Evolutionary conservation across 2,113 vertebrate species (phyloP).

Genomic region (Ornithorhynchus anatinus): DNA sequence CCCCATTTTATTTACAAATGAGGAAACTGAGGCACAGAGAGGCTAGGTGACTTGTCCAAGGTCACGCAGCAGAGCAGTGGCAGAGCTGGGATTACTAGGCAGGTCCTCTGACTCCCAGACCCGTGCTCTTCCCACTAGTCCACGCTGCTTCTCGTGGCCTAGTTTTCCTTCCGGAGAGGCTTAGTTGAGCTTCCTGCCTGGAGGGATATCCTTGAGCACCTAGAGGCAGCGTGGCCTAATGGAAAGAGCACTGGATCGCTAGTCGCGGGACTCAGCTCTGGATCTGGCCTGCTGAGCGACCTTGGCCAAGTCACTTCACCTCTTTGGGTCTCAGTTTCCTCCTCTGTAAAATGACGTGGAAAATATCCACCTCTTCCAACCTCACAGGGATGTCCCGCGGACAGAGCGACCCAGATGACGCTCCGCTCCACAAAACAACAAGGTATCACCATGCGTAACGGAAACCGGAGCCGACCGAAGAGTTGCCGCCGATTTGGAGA

Average conservation of each 20-base stretch:
- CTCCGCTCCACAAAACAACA: background rate
- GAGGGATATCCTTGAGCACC: no score
- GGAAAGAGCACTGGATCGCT: no score
- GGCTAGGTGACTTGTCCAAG: no score
- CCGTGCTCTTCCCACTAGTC: background rate
- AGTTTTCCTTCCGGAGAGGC: no score
- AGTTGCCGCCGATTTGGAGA: no score
- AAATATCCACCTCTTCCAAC: background rate
- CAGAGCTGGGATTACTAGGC: background rate
- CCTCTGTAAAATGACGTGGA: background rate
- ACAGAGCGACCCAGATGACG: background rate
- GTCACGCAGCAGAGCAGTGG: background rate
- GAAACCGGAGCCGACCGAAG: no score
- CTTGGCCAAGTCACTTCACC: conserved; percentile 6
- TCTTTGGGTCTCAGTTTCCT: background rate
- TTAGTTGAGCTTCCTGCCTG: no score
- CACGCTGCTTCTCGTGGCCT: no score
- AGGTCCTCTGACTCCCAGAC: background rate
- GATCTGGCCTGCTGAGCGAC: background rate
- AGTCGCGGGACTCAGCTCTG: background rate
- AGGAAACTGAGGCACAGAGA: background rate
- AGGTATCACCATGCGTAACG: background rate
- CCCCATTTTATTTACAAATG: background rate
- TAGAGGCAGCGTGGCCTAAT: no score
- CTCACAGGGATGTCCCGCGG: background rate